Percentiles rank a stretch among this genome's conserved stretches.
phyloP scores from a whole-genome alignment of 2,888 invertebrate species.

The Seira sanloemensis region DNA sequence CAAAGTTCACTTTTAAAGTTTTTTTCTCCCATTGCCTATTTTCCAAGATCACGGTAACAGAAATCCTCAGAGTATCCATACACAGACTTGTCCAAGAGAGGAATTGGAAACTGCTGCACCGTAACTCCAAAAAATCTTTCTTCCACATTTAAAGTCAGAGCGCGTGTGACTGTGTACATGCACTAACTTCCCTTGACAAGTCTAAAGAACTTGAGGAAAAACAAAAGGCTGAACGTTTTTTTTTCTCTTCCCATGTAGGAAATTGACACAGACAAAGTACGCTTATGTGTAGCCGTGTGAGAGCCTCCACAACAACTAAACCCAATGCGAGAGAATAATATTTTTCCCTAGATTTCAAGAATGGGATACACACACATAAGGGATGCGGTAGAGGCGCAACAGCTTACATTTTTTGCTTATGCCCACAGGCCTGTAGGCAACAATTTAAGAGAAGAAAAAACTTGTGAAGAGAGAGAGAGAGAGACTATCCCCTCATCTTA shows the following conservation, averaged over 20 bases:
- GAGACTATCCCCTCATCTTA: background rate
- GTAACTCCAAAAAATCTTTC: too few species aligned
- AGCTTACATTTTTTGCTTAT: background rate
- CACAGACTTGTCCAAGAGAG: too few species aligned
- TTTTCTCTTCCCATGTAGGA: background rate
- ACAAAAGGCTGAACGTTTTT: background rate
- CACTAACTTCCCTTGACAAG: background rate
- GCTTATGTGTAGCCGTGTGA: conserved; percentile 50
- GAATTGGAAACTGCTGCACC: too few species aligned
- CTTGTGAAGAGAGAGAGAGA: background rate
- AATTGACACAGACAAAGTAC: conserved; percentile 20
- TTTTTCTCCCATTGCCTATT: too few species aligned
- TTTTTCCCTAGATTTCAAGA: conserved; percentile 25
- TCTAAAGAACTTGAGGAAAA: background rate
- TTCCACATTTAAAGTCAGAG: too few species aligned
- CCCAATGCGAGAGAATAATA: background rate
- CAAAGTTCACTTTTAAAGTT: too few species aligned
- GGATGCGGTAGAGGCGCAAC: background rate
- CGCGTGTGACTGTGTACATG: background rate
- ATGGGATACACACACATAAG: background rate
- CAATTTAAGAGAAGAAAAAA: background rate
- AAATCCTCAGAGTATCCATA: too few species aligned
- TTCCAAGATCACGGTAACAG: too few species aligned
- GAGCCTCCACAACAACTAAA: conserved; percentile 58
- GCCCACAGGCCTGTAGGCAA: background rate